Evolutionary conservation across 2,113 vertebrate species (phyloP).

Genomic region (Caretta caretta): DNA sequence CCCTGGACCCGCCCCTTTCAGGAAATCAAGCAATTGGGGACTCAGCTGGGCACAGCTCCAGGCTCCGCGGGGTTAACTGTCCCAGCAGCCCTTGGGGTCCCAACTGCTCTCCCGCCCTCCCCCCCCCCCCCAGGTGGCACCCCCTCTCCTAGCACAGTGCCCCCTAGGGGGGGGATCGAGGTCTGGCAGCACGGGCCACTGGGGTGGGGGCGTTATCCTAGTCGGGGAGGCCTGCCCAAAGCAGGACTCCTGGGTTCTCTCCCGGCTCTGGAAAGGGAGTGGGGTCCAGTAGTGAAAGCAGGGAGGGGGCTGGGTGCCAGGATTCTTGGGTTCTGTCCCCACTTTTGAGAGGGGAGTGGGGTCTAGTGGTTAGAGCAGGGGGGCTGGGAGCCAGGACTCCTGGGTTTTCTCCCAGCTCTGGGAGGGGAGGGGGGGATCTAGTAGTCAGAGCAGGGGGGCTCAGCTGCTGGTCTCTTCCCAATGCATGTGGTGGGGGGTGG

Average conservation of each 20-base stretch:
- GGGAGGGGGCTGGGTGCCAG: background rate
- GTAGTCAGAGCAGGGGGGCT: background rate
- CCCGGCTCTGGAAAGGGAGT: background rate
- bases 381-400: background rate
- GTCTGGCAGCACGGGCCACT: no score
- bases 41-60: background rate
- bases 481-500: background rate
- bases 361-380: no score
- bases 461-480: no score
- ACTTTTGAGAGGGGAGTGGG: no score
- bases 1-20: no score
- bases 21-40: background rate
- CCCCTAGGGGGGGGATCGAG: background rate
- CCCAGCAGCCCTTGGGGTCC: background rate
- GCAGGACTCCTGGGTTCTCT: background rate
- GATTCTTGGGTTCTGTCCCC: background rate
- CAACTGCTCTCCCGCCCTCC: background rate
- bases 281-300: rapidly evolving
- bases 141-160: no score
- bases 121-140: background rate
- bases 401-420: background rate
- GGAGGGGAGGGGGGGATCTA: rapidly evolving
- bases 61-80: background rate
- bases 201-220: rapidly evolving
- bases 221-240: no score